phyloP scores from a whole-genome alignment of 2,888 invertebrate species.

The Cataglyphis cursor region DNA sequence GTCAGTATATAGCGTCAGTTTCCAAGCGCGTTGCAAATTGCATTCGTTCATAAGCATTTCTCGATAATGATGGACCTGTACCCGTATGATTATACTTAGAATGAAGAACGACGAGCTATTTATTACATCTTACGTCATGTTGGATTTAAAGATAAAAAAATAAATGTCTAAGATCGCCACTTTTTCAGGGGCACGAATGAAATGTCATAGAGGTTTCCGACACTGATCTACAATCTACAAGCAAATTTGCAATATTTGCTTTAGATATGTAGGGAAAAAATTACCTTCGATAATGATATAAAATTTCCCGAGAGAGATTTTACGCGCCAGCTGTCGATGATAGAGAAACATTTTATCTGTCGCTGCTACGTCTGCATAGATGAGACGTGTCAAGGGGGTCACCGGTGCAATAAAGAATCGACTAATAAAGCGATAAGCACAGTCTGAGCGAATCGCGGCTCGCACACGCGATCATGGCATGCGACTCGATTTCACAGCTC shows the following conservation, averaged over 20 bases:
- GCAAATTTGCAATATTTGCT: neutral
- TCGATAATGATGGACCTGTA: neutral
- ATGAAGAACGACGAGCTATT: neutral
- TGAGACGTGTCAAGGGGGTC: constrained; percentile 57
- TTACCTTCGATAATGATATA: constrained; percentile 3
- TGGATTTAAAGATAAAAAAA: neutral
- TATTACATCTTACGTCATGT: neutral
- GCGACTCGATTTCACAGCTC: constrained; percentile 23
- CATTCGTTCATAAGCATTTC: neutral
- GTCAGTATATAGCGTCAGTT: neutral
- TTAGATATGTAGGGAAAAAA: neutral
- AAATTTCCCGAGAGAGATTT: neutral
- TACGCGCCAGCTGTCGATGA: constrained; percentile 13
- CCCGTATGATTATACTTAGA: neutral
- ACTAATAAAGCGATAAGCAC: constrained; percentile 73
- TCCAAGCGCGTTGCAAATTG: neutral
- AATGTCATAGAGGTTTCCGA: neutral
- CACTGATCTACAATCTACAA: constrained; percentile 8
- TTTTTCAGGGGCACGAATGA: neutral
- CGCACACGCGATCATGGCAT: constrained; percentile 61
- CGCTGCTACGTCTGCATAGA: constrained; percentile 37
- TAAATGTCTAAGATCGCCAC: neutral
- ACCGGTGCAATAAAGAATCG: constrained; percentile 68
- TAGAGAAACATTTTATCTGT: constrained; percentile 22
- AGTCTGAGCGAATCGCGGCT: constrained; percentile 64